These are phyloP conservation scores for Epizoanthus illoricatus DNA, from an alignment of 92 coral and sea anemone genomes.

Conservation along the genomic window DNA sequence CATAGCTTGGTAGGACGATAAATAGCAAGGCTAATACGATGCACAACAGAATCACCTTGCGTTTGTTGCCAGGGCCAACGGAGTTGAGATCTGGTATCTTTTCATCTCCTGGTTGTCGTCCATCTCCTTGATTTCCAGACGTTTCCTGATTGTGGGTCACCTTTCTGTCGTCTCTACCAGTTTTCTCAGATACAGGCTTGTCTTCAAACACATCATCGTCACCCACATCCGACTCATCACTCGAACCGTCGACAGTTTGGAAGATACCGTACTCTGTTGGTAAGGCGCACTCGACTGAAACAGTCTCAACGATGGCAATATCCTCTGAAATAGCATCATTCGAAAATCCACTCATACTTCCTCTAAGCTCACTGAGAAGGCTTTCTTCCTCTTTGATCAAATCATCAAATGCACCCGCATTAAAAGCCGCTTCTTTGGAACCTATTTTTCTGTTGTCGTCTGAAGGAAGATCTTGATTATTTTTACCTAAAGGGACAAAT, in stretches of 20 bases:
- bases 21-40: slow-evolving; percentile 40
- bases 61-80: neutral
- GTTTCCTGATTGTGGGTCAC: slow-evolving; percentile 1
- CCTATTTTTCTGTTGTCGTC: slow-evolving; percentile 1
- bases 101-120: slow-evolving; percentile 4
- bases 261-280: slow-evolving; percentile 34
- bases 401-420: neutral
- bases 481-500: slow-evolving; percentile 6
- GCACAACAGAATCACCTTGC: slow-evolving; percentile 31
- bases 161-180: neutral
- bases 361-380: slow-evolving; percentile 13
- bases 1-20: slow-evolving; percentile 41
- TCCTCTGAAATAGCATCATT: slow-evolving; percentile 16
- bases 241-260: slow-evolving; percentile 34
- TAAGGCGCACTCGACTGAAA: slow-evolving; percentile 26
- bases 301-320: slow-evolving; percentile 30
- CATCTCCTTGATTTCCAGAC: slow-evolving; percentile 9
- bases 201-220: slow-evolving; percentile 34
- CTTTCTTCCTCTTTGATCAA: slow-evolving; percentile 20
- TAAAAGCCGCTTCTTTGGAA: neutral
- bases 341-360: slow-evolving; percentile 13
- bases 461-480: neutral
- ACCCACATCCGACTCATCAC: slow-evolving; percentile 37
- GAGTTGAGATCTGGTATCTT: slow-evolving; percentile 1
- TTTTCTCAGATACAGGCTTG: neutral